A percentile compares a stretch with the other conserved stretches of the same genome.
Conservation (phyloP, 2,888 invertebrate species). For the Dryomyza anilis region DNA sequence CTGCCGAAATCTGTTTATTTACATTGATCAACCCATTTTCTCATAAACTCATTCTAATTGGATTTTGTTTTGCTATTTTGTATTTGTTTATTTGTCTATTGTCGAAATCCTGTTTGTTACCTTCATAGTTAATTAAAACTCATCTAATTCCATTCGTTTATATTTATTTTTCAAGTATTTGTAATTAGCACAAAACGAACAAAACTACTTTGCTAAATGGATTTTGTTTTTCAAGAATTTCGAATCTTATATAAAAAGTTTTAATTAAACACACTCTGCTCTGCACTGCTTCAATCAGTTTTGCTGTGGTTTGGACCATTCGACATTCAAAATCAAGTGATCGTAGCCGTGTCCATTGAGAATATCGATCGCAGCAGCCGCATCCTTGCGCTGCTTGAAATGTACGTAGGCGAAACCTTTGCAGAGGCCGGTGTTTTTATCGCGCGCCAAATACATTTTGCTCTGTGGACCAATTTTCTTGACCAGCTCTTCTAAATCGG, state of each 20-base stretch:
- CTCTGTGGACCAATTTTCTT: conserved; percentile 91
- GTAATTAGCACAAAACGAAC: too few species aligned
- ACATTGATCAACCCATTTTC: too few species aligned
- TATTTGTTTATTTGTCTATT: too few species aligned
- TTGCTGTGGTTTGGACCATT: conserved; percentile 91
- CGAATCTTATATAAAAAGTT: not conserved
- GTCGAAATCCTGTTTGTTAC: too few species aligned
- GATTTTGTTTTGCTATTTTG: too few species aligned
- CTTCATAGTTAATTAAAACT: too few species aligned
- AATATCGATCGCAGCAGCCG: conserved; percentile 86
- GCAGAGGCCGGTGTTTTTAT: conserved; percentile 84
- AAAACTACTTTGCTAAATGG: too few species aligned
- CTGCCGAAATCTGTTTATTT: too few species aligned
- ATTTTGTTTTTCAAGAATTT: too few species aligned
- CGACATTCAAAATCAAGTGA: conserved; percentile 97
- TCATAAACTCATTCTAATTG: too few species aligned
- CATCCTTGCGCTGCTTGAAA: conserved; percentile 89
- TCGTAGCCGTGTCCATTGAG: conserved; percentile 96
- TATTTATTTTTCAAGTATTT: too few species aligned
- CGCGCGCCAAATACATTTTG: conserved; percentile 95
- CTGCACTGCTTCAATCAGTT: conserved; percentile 42
- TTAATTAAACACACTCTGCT: not conserved
- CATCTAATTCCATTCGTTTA: too few species aligned
- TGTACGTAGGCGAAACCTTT: conserved; percentile 99
- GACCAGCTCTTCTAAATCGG: conserved; percentile 94